Conservation (phyloP, 2,888 invertebrate genomes). For the Netelia melanura region DNA sequence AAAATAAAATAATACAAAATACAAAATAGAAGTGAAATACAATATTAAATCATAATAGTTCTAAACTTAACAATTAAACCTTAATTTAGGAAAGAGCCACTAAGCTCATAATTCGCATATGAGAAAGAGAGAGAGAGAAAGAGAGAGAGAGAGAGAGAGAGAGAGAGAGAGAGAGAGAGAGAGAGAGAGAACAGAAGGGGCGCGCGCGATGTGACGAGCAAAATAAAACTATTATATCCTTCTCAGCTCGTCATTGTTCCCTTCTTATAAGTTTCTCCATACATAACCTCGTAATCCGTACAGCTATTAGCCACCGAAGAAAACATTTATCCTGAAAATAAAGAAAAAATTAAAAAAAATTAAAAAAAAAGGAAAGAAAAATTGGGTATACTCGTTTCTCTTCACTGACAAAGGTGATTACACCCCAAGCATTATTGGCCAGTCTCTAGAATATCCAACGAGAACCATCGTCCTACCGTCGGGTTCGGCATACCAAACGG, state of each 20-base stretch:
- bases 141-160: neutral
- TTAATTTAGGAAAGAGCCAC: too few relatives aligned
- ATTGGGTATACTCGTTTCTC: neutral
- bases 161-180: neutral
- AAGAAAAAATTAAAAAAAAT: too few relatives aligned
- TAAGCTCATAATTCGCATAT: too few relatives aligned
- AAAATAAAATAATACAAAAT: too few relatives aligned
- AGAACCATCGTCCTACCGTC: neutral
- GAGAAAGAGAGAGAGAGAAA: neutral
- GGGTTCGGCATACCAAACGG: constrained; percentile 30
- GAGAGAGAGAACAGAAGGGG: neutral
- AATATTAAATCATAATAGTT: too few relatives aligned
- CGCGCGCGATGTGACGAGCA: constrained; percentile 7
- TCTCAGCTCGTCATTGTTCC: neutral
- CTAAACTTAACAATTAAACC: too few relatives aligned
- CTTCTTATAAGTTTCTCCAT: neutral
- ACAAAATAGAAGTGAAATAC: too few relatives aligned
- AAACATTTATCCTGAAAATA: neutral
- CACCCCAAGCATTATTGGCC: neutral
- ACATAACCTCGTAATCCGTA: neutral
- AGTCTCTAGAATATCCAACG: neutral
- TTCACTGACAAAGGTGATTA: neutral
- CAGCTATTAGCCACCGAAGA: constrained; percentile 5
- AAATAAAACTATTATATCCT: constrained; percentile 7
- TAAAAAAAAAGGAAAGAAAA: neutral